Base-by-base conservation (phyloP, 2,797 vertebrate genomes). In the Poeciliopsis infans region DNA sequence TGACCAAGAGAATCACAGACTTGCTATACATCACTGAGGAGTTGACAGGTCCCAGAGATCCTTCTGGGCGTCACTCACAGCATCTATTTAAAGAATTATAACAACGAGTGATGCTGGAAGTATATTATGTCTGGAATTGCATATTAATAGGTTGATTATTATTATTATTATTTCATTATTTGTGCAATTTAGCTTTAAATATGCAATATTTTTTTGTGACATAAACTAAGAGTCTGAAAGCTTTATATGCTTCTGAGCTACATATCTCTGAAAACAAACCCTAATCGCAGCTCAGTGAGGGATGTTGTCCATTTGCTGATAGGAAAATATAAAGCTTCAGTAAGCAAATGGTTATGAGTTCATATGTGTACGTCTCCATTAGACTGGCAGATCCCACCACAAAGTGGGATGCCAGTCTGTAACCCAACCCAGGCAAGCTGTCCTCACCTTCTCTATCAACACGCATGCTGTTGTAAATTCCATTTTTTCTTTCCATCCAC, bases 371-470 rank as follows among this genome's bases (percentile, higher is more conserved):
- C 25, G 73, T 49, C 86, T 84, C 76, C 57, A 51, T 76, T 36
- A 68, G 72, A 49, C 77, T 11, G 70, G 61, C 49, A 15, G 71
- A 74, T 84, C 41, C 45, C 8, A 73, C 51, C 66, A 74, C 20
- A 73, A 84, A 73, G 47, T 39, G 70, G 78, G 84, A 84, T 89
- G 83, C 86, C 77, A 79, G 64, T 79, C 87, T 94, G 91, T 93
- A 90, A 94, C 88, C 49, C 36, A 87, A 95, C 91, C 91, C 91
- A 69, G 73, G 77, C 81, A 77, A 79, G 72, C 90, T 94, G 93
- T 95, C 91, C 85, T 88, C 95, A 92, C 90, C 88, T 85, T 86
- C 91, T 95, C 91, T 64, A 66, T 91, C 91, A 90, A 91, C 92
- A 91, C 90, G 16, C 70, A 75, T 81, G 4, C 88, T 83, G 87